phyloP scores from a whole-genome alignment of 2,888 invertebrate genomes.

The Hirtodrosophila confusa region DNA sequence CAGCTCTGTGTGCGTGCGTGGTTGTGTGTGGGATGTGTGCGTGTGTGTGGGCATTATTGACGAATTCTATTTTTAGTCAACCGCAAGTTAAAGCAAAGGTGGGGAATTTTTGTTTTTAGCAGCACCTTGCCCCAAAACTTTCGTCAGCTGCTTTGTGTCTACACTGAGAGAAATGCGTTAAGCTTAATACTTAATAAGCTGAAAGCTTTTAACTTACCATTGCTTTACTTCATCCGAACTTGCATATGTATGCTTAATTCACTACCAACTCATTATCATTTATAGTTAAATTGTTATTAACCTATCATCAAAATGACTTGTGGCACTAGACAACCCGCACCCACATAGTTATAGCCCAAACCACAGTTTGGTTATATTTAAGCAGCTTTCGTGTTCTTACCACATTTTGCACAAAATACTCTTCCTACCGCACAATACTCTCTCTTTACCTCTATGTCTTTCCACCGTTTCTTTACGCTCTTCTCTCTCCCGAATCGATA shows the following conservation, averaged over 20 bases:
- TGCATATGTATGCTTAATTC: too few relatives aligned
- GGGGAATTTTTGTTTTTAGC: constrained; percentile 68
- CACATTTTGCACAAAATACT: constrained; percentile 37
- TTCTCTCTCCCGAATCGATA: constrained; percentile 58
- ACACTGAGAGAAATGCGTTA: constrained; percentile 51
- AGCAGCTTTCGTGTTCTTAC: constrained; percentile 55
- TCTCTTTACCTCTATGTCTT: constrained; percentile 5
- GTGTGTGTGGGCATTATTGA: constrained; percentile 66
- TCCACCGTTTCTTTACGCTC: constrained; percentile 1
- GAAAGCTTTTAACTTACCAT: too few relatives aligned
- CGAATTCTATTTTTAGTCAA: constrained; percentile 70
- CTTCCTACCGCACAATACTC: not conserved
- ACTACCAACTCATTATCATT: too few relatives aligned
- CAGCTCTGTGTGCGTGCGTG: constrained; percentile 22
- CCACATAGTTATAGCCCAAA: constrained; percentile 8
- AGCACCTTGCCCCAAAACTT: constrained; percentile 49
- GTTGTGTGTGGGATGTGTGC: constrained; percentile 21
- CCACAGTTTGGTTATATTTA: not conserved
- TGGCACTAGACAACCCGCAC: too few relatives aligned
- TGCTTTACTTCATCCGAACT: too few relatives aligned
- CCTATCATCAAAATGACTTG: too few relatives aligned
- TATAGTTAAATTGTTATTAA: too few relatives aligned
- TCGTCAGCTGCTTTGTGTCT: constrained; percentile 28
- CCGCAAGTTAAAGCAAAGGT: constrained; percentile 33
- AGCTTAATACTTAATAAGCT: too few relatives aligned